These are phyloP conservation scores for Nomada flava DNA, from an alignment of 2,888 invertebrate species.

Conservation along the genomic window DNA sequence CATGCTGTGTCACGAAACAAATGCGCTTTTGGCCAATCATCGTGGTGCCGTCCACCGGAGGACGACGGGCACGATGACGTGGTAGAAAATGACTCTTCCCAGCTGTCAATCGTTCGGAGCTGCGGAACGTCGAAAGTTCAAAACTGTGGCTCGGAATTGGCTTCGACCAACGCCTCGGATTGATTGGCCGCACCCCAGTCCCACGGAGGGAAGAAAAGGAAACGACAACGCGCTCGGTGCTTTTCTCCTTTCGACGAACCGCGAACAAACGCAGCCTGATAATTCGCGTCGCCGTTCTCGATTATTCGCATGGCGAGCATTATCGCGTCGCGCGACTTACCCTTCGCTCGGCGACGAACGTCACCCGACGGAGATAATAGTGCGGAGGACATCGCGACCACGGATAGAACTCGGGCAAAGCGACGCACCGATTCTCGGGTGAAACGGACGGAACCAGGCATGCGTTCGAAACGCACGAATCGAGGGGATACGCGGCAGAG, in stretches of 20 bases:
- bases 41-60: slow-evolving; percentile 67
- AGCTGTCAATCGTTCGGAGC: slow-evolving; percentile 80
- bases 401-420: neutral
- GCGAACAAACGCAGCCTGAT: too few relatives aligned
- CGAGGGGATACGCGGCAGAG: slow-evolving; percentile 1
- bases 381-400: too few relatives aligned
- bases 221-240: too few relatives aligned
- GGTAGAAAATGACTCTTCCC: slow-evolving; percentile 79
- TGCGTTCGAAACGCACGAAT: neutral
- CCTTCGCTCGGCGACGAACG: too few relatives aligned
- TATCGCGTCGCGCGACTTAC: too few relatives aligned
- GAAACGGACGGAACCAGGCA: neutral
- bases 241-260: neutral
- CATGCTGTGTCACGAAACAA: slow-evolving; percentile 84
- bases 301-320: too few relatives aligned
- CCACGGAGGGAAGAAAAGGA: neutral
- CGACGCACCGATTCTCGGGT: neutral
- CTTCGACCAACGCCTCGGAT: neutral
- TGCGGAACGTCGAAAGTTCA: slow-evolving; percentile 34
- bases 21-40: slow-evolving; percentile 80
- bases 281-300: too few relatives aligned
- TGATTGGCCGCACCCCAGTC: slow-evolving; percentile 5
- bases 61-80: slow-evolving; percentile 73
- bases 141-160: slow-evolving; percentile 37
- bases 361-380: too few relatives aligned